These are phyloP conservation scores for Silurus meridionalis DNA, from an alignment of 2,113 vertebrate species.

Conservation along the genomic window DNA sequence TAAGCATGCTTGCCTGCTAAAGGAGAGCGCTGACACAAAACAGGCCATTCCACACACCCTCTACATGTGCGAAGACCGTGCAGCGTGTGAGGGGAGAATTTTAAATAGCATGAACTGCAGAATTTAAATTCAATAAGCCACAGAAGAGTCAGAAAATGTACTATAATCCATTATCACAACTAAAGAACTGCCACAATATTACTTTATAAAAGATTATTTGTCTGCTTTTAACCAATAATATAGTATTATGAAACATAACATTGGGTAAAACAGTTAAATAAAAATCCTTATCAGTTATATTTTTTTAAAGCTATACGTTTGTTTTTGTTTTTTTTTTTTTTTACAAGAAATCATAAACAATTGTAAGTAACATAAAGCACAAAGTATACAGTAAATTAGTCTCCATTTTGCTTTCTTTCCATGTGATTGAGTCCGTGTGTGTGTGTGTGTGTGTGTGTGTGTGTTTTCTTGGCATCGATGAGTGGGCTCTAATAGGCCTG, in stretches of 20 bases:
- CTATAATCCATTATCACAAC: slow-evolving; percentile 8
- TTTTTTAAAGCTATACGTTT: neutral
- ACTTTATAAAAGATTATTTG: neutral
- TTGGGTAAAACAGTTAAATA: neutral
- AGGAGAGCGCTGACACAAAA: slow-evolving; percentile 70
- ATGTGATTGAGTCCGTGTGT: slow-evolving; percentile 2
- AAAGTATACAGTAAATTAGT: neutral
- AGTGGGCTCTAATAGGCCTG: slow-evolving; percentile 77
- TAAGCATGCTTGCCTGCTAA: slow-evolving; percentile 80
- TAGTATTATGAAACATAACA: neutral
- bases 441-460: slow-evolving; percentile 53
- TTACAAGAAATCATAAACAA: no score
- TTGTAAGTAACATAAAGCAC: neutral
- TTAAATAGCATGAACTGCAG: slow-evolving; percentile 43
- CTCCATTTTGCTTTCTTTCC: slow-evolving; percentile 1
- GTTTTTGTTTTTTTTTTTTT: no score
- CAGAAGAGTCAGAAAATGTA: slow-evolving; percentile 39
- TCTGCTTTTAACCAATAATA: neutral
- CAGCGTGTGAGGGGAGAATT: slow-evolving; percentile 40
- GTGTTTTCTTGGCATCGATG: slow-evolving; percentile 72
- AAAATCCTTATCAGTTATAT: neutral
- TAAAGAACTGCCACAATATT: neutral
- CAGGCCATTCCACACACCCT: slow-evolving; percentile 55
- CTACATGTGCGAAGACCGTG: slow-evolving; percentile 48
- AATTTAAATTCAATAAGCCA: slow-evolving; percentile 48